These are phyloP conservation scores for Xylocopa sonorina DNA, from an alignment of 1,140 invertebrate genomes.

Conservation along the genomic window DNA sequence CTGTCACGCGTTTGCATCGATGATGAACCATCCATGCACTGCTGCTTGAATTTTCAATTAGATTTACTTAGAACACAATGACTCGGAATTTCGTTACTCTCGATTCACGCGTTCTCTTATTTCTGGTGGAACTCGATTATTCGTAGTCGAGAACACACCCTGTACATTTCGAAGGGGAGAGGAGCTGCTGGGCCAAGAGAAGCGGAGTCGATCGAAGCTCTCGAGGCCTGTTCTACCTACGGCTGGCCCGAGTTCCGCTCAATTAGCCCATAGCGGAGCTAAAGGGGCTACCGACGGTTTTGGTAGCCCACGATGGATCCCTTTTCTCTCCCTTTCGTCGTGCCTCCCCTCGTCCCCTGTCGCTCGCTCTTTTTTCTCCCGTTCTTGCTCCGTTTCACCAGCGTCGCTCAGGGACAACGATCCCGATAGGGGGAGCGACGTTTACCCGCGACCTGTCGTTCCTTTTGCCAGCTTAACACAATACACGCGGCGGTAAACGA, in stretches of 20 bases:
- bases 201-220: conserved; percentile 21
- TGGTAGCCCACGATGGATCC: conserved; percentile 35
- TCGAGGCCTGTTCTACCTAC: conserved; percentile 40
- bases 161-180: conserved; percentile 43
- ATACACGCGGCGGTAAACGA: not conserved
- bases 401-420: conserved; percentile 16
- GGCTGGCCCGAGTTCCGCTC: conserved; percentile 46
- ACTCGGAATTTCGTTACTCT: too few relatives aligned
- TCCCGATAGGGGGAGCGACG: not conserved
- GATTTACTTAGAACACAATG: too few relatives aligned
- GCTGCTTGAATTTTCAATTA: too few relatives aligned
- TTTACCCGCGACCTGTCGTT: conserved; percentile 13
- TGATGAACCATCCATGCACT: too few relatives aligned
- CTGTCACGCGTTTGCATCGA: too few relatives aligned
- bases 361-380: conserved; percentile 15
- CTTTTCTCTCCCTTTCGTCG: not conserved
- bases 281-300: conserved; percentile 62
- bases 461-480: conserved; percentile 5
- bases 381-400: not conserved
- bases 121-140: too few relatives aligned
- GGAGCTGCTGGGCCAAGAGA: conserved; percentile 2
- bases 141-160: too few relatives aligned
- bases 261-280: conserved; percentile 63
- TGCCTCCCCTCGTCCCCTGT: not conserved
- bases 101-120: too few relatives aligned